Conservation (phyloP, 2,888 invertebrate species). For the Pyralis farinalis region DNA sequence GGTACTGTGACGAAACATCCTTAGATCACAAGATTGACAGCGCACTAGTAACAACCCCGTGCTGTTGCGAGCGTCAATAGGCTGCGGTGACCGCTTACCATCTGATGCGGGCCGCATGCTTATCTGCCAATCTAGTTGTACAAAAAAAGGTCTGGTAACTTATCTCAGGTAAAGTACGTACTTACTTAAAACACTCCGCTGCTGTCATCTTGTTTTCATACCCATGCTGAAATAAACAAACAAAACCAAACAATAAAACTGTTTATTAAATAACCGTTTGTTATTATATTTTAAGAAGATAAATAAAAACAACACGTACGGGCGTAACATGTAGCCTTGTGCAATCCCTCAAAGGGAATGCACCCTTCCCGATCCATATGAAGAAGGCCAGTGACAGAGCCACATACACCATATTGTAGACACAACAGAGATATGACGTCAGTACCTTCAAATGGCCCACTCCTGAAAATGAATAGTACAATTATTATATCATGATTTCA, state of each 20-base stretch:
- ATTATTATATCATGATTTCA: too few relatives aligned
- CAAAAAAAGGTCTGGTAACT: too few relatives aligned
- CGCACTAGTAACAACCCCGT: too few relatives aligned
- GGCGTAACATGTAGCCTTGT: constrained; percentile 76
- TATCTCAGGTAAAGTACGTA: too few relatives aligned
- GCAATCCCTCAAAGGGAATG: constrained; percentile 83
- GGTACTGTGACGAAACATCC: too few relatives aligned
- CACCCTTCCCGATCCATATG: constrained; percentile 83
- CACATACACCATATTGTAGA: constrained; percentile 83
- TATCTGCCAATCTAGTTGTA: too few relatives aligned
- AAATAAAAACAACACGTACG: constrained; percentile 43
- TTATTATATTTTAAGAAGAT: constrained; percentile 1
- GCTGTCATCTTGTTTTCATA: constrained; percentile 75
- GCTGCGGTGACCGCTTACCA: too few relatives aligned
- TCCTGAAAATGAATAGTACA: constrained; percentile 52
- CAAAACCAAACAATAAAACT: too few relatives aligned
- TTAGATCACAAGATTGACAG: too few relatives aligned
- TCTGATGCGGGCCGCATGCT: too few relatives aligned
- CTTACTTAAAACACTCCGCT: constrained; percentile 73
- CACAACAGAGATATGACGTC: constrained; percentile 80
- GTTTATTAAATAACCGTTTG: background rate
- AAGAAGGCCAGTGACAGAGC: constrained; percentile 81
- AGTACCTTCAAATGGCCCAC: constrained; percentile 83
- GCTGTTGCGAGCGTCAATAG: too few relatives aligned
- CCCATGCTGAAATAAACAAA: constrained; percentile 52